phyloP scores from a whole-genome alignment of 2,113 vertebrate species.

The Oreocharis arfaki region DNA sequence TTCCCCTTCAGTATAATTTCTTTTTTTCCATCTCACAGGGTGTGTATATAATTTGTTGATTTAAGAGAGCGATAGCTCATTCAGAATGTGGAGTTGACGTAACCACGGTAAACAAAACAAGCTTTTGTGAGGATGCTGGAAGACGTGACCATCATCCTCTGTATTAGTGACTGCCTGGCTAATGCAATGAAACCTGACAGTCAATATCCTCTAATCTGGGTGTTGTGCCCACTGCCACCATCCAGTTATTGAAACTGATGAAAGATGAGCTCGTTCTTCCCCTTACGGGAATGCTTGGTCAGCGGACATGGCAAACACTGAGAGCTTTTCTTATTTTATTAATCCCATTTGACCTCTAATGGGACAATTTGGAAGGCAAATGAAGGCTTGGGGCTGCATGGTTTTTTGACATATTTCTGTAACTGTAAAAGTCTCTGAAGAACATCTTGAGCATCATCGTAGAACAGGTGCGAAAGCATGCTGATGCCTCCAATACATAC shows the following conservation, averaged over 20 bases:
- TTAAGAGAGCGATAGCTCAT: neutral
- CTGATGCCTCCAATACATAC: neutral
- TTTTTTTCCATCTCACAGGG: neutral
- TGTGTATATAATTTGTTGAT: neutral
- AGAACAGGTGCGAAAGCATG: neutral
- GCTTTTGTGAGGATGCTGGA: neutral
- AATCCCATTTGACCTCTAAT: neutral
- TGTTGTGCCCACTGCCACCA: neutral
- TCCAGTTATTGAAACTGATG: neutral
- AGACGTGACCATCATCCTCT: neutral
- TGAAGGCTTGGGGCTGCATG: neutral
- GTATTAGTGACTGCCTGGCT: neutral
- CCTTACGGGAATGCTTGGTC: neutral
- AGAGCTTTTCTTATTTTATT: neutral
- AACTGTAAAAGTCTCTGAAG: neutral
- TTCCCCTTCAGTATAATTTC: neutral
- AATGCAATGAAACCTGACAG: neutral
- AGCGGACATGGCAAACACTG: neutral
- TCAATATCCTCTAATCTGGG: neutral
- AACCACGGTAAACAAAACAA: slow-evolving; percentile 17
- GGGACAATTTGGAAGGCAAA: neutral
- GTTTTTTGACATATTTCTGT: neutral
- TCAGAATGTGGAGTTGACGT: neutral
- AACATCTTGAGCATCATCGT: neutral
- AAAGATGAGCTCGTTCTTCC: neutral